These are phyloP conservation scores for Villa cingulata DNA, from an alignment of 2,888 invertebrate species.

Conservation along the genomic window DNA sequence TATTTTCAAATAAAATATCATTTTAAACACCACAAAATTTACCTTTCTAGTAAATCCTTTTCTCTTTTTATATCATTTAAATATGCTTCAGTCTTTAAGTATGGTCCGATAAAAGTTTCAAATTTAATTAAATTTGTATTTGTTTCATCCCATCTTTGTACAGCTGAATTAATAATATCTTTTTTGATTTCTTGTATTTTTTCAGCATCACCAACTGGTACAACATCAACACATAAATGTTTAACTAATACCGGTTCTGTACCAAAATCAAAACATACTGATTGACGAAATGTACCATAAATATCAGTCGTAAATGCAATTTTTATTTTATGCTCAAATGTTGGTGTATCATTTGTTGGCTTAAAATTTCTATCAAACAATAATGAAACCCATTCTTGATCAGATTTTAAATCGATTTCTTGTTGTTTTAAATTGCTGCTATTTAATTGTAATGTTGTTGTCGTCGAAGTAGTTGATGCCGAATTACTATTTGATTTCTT, in stretches of 20 bases:
- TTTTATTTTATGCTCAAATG: constrained; percentile 37
- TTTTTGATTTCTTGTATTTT: constrained; percentile 50
- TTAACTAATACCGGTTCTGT: constrained; percentile 47
- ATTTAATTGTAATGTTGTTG: not conserved
- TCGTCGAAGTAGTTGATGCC: not conserved
- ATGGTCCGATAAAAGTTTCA: constrained; percentile 41
- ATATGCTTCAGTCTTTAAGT: constrained; percentile 37
- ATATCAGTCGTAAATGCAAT: constrained; percentile 54
- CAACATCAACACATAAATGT: constrained; percentile 61
- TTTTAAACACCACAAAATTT: too few species aligned
- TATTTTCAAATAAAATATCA: not conserved
- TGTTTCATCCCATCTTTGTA: constrained; percentile 46
- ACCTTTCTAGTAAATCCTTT: constrained; percentile 39
- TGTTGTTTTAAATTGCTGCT: too few species aligned
- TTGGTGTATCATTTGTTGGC: constrained; percentile 16
- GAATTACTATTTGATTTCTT: constrained; percentile 8
- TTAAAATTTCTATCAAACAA: constrained; percentile 7
- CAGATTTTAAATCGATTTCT: constrained; percentile 36
- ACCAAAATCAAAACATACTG: constrained; percentile 63
- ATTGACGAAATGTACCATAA: constrained; percentile 64
- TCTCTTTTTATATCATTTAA: constrained; percentile 39
- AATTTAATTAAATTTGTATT: constrained; percentile 42
- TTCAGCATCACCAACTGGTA: constrained; percentile 51
- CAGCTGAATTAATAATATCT: constrained; percentile 47
- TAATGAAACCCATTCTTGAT: constrained; percentile 42